These are phyloP conservation scores for Sebastes fasciatus DNA, from an alignment of 2,113 vertebrate species.

Conservation along the genomic window DNA sequence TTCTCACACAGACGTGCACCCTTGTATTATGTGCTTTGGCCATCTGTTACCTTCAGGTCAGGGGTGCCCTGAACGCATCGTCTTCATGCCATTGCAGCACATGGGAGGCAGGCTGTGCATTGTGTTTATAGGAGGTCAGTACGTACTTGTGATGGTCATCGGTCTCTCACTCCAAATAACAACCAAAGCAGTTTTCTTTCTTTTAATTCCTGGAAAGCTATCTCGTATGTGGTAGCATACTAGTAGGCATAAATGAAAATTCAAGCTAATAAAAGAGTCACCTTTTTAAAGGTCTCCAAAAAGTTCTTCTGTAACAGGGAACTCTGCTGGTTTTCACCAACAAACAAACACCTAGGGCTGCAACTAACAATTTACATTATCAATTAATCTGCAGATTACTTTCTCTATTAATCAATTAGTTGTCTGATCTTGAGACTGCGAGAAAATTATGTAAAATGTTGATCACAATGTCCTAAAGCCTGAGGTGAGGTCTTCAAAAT, in stretches of 20 bases:
- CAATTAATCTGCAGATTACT: not conserved
- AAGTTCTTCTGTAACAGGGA: not conserved
- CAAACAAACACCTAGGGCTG: no score
- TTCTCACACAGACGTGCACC: constrained; percentile 54
- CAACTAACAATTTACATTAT: not conserved
- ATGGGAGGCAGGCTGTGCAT: constrained; percentile 10
- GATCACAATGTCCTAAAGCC: not conserved
- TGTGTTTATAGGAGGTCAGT: not conserved
- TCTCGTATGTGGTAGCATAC: not conserved
- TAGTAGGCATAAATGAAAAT: not conserved
- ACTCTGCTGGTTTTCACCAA: not conserved
- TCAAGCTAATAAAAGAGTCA: not conserved
- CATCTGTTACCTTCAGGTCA: constrained; percentile 74
- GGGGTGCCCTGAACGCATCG: constrained; percentile 50
- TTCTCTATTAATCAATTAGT: not conserved
- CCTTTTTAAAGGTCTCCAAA: not conserved
- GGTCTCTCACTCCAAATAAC: not conserved
- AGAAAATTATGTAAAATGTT: not conserved
- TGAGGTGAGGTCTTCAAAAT: not conserved
- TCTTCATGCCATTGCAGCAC: constrained; percentile 23
- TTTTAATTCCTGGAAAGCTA: not conserved
- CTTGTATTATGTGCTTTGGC: constrained; percentile 43
- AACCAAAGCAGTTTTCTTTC: not conserved
- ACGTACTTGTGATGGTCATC: constrained; percentile 5
- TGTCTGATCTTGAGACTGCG: not conserved